Base-by-base conservation (phyloP, 1,140 invertebrate species). In the Potamilus streckersoni region DNA sequence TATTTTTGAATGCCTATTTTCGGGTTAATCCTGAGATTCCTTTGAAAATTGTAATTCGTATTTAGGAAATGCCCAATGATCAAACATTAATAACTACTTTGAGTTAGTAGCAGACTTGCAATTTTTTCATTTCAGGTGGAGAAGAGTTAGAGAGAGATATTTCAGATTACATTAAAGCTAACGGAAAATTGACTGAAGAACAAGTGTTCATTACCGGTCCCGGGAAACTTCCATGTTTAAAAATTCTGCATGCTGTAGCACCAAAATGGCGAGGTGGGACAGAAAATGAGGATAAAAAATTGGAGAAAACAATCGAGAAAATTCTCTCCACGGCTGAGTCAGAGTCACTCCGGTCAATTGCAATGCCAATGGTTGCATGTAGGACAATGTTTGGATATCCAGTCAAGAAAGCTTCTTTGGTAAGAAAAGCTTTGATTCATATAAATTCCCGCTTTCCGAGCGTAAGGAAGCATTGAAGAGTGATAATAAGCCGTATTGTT, bases 241-340 rank as follows among this genome's bases (percentile, higher is more conserved):
- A 59, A 17, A 76, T 83, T 23, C 70, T 83, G n/a, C 82, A 83
- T 69, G 82, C 79, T 56, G 76, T 82, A 5, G 82, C 76, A 1
- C 82, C 82, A 1, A 66, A 70, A 59, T 83, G 78, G 78, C 65
- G 61, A 57, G 80, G 74, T 17, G 81, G 81, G 27, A 27, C 66
- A 13, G 62, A 64, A 27, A 74, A 67, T 38, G 80, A 80, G 58
- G 61, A 74, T 23, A 38, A 73, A 31, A 17, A 38, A 8, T 66
- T 82, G 13, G n/a, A 15, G 15, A 67, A 61, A 58, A 71, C 69
- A 15, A 65, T 82, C 16, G 65, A 68, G 55, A 69, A 73, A 15
- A 63, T 58, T 56, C 60, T 83, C n/a, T 49, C 55, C 23, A 49
- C 58, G 12, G 69, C 74, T 13, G 58, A 72, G 16, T 49, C 15